Conservation (phyloP, 1,140 invertebrate genomes). For the Cecropterus lyciades region DNA sequence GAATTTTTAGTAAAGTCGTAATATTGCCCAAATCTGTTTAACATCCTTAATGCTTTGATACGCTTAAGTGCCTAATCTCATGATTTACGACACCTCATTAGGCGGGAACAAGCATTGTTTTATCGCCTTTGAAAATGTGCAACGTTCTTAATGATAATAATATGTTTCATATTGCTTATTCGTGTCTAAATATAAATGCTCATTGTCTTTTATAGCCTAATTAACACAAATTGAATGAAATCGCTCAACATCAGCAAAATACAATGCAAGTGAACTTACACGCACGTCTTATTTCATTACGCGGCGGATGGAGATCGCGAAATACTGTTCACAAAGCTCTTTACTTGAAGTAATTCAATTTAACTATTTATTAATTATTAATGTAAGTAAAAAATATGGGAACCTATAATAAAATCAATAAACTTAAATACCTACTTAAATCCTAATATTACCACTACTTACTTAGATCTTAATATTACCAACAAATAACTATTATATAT, state of each 20-base stretch:
- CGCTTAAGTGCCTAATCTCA: slow-evolving; percentile 23
- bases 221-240: slow-evolving; percentile 41
- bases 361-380: too few species aligned
- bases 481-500: too few species aligned
- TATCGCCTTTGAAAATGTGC: slow-evolving; percentile 41
- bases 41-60: slow-evolving; percentile 25
- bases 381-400: too few species aligned
- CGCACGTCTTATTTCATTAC: slow-evolving; percentile 16
- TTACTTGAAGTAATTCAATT: background rate
- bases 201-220: slow-evolving; percentile 52
- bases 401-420: too few species aligned
- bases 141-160: slow-evolving; percentile 43
- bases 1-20: slow-evolving; percentile 23
- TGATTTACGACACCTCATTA: slow-evolving; percentile 53
- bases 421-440: too few species aligned
- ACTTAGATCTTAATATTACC: too few species aligned
- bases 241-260: slow-evolving; percentile 36
- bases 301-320: background rate
- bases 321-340: background rate
- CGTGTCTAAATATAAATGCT: slow-evolving; percentile 32
- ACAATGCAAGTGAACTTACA: slow-evolving; percentile 34
- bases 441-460: too few species aligned
- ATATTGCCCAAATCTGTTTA: slow-evolving; percentile 21
- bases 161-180: slow-evolving; percentile 47
- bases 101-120: slow-evolving; percentile 51